Percentiles rank a stretch among this genome's conserved stretches.
Conservation (phyloP, 2,113 vertebrate genomes). For the Ginglymostoma cirratum region DNA sequence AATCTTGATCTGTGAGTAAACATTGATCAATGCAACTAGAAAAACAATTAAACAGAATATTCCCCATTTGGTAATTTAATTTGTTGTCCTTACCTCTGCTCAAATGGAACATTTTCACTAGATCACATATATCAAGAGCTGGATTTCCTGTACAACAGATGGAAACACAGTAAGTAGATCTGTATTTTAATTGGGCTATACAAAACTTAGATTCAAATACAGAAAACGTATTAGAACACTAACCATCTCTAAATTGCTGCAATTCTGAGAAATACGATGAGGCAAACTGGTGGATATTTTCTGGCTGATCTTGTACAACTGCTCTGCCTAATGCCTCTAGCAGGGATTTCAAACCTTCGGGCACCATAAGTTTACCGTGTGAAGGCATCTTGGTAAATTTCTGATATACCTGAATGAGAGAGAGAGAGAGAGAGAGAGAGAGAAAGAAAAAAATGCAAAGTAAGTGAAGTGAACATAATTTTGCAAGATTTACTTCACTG, state of each 20-base stretch:
- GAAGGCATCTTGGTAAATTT: constrained; percentile 48
- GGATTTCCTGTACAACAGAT: constrained; percentile 48
- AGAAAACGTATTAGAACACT: constrained; percentile 39
- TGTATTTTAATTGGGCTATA: not conserved
- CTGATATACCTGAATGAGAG: not conserved
- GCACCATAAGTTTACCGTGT: constrained; percentile 48
- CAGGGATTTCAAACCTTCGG: constrained; percentile 51
- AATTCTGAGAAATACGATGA: constrained; percentile 56
- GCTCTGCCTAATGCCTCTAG: constrained; percentile 56
- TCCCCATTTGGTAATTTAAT: not conserved
- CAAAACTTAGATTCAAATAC: not conserved
- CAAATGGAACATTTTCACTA: constrained; percentile 52
- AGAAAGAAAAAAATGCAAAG: no score
- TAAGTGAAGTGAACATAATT: not conserved
- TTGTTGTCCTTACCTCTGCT: constrained; percentile 45
- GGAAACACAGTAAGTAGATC: not conserved
- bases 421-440: not conserved
- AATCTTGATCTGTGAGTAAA: not conserved
- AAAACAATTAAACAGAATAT: not conserved
- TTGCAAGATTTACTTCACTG: not conserved
- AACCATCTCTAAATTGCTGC: constrained; percentile 54
- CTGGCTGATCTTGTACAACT: constrained; percentile 47
- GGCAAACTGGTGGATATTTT: constrained; percentile 51
- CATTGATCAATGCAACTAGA: not conserved
- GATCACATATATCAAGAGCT: constrained; percentile 51